A percentile compares a stretch with the other conserved stretches of the same genome.
Evolutionary conservation across 2,797 vertebrate species (phyloP).

Genomic region (Scleropages formosus): DNA sequence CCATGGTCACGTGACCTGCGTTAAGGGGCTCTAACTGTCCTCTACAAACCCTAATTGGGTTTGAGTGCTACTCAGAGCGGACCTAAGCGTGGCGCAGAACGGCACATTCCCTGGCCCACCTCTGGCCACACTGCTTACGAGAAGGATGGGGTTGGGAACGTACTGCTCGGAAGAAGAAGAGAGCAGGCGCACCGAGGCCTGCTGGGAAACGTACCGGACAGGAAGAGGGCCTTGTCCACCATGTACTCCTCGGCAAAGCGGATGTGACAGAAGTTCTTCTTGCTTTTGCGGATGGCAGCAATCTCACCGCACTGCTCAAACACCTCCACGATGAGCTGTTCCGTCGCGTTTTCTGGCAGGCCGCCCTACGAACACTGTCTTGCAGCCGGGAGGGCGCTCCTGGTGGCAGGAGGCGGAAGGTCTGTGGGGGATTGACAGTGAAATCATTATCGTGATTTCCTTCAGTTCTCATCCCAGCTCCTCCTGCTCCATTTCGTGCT

Average conservation of each 20-base stretch:
- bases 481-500: not conserved
- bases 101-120: not conserved
- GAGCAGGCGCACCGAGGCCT: constrained; percentile 49
- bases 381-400: constrained; percentile 93
- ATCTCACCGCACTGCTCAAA: constrained; percentile 93
- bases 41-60: not conserved
- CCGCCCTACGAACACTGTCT: constrained; percentile 95
- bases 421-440: constrained; percentile 62
- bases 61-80: not conserved
- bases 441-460: not conserved
- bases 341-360: constrained; percentile 84
- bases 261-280: constrained; percentile 96
- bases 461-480: not conserved
- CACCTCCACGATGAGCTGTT: constrained; percentile 90
- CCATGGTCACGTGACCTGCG: constrained; percentile 26
- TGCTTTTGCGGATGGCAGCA: constrained; percentile 91
- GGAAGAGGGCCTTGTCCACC: constrained; percentile 90
- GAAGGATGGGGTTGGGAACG: constrained; percentile 33
- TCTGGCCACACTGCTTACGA: constrained; percentile 20
- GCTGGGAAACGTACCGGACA: constrained; percentile 75
- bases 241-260: constrained; percentile 89
- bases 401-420: constrained; percentile 87
- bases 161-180: constrained; percentile 38
- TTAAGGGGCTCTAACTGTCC: too few species aligned
- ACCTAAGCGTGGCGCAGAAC: too few species aligned